phyloP scores from a whole-genome alignment of 2,888 invertebrate species.

The Agrenia bidenticulata region DNA sequence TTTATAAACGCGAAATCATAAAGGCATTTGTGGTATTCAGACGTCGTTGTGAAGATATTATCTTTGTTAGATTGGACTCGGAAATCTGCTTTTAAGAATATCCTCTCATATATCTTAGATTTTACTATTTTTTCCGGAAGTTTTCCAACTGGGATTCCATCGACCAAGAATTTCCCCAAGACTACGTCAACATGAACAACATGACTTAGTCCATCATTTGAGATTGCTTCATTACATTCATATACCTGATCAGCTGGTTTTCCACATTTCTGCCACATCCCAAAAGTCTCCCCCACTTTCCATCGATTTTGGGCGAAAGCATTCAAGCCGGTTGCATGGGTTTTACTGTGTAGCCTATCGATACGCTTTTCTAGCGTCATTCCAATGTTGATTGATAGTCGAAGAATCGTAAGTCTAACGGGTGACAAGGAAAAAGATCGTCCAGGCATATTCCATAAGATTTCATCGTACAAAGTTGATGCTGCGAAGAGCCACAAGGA shows the following conservation, averaged over 20 bases:
- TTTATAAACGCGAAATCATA: slow-evolving; percentile 22
- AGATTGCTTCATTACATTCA: not conserved
- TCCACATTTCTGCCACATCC: not conserved
- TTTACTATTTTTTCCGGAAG: slow-evolving; percentile 12
- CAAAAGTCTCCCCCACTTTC: not conserved
- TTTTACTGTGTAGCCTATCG: not conserved
- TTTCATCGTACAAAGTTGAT: slow-evolving; percentile 16
- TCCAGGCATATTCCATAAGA: not conserved
- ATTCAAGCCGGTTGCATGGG: not conserved
- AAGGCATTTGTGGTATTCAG: slow-evolving; percentile 17
- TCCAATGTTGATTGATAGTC: not conserved
- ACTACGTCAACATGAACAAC: slow-evolving; percentile 24
- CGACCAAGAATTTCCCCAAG: slow-evolving; percentile 26
- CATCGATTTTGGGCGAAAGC: slow-evolving; percentile 7
- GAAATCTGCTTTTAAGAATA: slow-evolving; percentile 23
- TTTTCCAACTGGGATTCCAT: slow-evolving; percentile 18
- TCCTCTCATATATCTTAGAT: slow-evolving; percentile 7
- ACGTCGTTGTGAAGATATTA: slow-evolving; percentile 5
- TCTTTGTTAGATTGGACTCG: slow-evolving; percentile 15
- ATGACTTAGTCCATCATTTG: not conserved
- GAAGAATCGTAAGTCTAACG: not conserved
- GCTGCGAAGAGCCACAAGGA: slow-evolving; percentile 18
- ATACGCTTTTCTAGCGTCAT: not conserved
- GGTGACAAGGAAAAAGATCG: not conserved
- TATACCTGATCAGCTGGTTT: slow-evolving; percentile 4